phyloP scores from a whole-genome alignment of 2,113 vertebrate species.

The Nettapus auritus region DNA sequence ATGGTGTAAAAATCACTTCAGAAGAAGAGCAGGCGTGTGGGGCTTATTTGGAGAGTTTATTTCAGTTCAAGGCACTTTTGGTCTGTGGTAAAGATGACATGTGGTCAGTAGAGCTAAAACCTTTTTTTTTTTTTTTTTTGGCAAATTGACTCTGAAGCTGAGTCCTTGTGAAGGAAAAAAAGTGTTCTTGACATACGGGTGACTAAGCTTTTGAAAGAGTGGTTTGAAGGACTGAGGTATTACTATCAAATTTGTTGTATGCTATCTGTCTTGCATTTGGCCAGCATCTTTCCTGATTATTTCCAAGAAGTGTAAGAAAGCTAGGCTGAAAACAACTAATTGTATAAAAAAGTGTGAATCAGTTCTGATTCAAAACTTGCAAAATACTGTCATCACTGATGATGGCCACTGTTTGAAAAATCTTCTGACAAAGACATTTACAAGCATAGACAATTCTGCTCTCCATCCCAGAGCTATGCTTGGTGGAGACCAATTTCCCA shows the following conservation, averaged over 20 bases:
- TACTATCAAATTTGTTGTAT: background rate
- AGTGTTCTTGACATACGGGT: background rate
- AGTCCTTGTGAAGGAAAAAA: background rate
- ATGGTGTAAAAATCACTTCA: background rate
- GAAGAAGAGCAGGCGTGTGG: background rate
- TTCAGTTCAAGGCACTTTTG: background rate
- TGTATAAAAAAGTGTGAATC: background rate
- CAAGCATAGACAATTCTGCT: background rate
- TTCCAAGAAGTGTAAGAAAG: background rate
- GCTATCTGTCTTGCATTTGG: background rate
- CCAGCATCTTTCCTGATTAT: background rate
- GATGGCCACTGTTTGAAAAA: background rate
- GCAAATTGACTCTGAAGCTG: background rate
- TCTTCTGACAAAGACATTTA: background rate
- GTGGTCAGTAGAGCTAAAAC: background rate
- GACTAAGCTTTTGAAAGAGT: background rate
- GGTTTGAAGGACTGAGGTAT: background rate
- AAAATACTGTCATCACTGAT: background rate
- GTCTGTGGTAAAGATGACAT: background rate
- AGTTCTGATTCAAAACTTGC: background rate
- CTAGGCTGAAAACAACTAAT: background rate
- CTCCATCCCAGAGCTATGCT: background rate
- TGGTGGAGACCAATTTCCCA: background rate
- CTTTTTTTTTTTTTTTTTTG: background rate
- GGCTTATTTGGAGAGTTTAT: background rate